phyloP scores from a whole-genome alignment of 2,888 invertebrate genomes.

The Sisyra terminalis region DNA sequence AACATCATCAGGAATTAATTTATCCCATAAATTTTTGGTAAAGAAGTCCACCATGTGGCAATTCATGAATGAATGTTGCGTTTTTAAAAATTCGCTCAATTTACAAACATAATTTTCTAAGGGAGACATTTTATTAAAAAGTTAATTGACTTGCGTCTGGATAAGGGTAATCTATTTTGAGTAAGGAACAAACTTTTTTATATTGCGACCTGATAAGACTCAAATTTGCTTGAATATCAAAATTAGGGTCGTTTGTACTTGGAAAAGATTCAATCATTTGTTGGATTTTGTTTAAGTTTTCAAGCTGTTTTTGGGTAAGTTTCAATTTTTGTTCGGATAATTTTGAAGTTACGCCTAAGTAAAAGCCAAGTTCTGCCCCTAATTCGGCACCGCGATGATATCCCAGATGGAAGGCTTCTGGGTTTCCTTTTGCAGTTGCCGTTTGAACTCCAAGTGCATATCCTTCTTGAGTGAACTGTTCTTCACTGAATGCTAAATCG shows the following conservation, averaged over 20 bases:
- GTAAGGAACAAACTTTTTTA: conserved; percentile 44
- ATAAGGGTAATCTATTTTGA: conserved; percentile 16
- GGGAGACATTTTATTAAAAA: conserved; percentile 29
- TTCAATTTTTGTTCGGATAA: conserved; percentile 15
- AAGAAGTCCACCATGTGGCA: conserved; percentile 66
- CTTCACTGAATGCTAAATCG: conserved; percentile 52
- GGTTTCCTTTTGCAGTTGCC: conserved; percentile 42
- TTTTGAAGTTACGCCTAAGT: conserved; percentile 38
- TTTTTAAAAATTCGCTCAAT: conserved; percentile 36
- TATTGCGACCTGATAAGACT: conserved; percentile 49
- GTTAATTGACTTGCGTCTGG: conserved; percentile 40
- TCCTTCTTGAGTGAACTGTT: conserved; percentile 39
- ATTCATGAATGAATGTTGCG: conserved; percentile 45
- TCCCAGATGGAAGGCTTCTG: conserved; percentile 57
- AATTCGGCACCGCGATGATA: conserved; percentile 61
- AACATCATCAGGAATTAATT: conserved; percentile 36
- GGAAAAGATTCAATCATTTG: conserved; percentile 47
- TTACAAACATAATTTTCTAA: conserved; percentile 25
- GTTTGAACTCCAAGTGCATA: conserved; percentile 50
- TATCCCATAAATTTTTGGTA: conserved; percentile 46
- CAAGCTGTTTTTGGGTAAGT: conserved; percentile 34
- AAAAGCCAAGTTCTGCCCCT: conserved; percentile 63
- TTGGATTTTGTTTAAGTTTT: conserved; percentile 37
- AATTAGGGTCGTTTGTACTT: conserved; percentile 38
- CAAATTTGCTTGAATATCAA: conserved; percentile 43